These are phyloP conservation scores for Pardalotus punctatus DNA, from an alignment of 2,113 vertebrate species.

Conservation along the genomic window DNA sequence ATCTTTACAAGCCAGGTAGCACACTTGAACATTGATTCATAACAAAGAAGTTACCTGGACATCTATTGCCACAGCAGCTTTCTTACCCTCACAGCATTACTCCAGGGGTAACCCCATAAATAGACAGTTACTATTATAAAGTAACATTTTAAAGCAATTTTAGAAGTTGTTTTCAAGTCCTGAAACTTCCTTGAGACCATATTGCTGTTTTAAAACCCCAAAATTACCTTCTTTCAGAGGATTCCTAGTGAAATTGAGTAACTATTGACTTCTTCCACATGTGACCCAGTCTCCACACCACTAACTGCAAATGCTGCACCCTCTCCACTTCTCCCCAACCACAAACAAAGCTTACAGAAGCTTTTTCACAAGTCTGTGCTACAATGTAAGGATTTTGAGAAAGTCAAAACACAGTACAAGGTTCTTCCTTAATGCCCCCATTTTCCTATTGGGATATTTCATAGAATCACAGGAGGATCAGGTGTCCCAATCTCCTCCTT, in stretches of 20 bases:
- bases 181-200: neutral
- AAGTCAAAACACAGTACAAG: neutral
- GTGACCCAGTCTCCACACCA: neutral
- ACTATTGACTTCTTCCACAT: neutral
- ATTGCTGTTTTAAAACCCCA: neutral
- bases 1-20: neutral
- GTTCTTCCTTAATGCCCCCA: neutral
- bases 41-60: neutral
- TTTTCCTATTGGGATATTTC: neutral
- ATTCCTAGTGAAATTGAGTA: neutral
- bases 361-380: neutral
- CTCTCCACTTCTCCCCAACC: neutral
- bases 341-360: neutral
- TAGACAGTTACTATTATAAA: neutral
- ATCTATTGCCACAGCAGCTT: neutral
- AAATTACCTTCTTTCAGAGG: neutral
- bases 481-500: neutral
- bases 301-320: neutral
- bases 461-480: neutral
- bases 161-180: neutral
- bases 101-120: no score
- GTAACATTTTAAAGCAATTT: neutral
- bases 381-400: neutral
- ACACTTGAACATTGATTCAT: neutral
- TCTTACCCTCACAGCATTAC: neutral